Base-by-base conservation (phyloP, 2,113 vertebrate species). In the Nematolebias whitei region DNA sequence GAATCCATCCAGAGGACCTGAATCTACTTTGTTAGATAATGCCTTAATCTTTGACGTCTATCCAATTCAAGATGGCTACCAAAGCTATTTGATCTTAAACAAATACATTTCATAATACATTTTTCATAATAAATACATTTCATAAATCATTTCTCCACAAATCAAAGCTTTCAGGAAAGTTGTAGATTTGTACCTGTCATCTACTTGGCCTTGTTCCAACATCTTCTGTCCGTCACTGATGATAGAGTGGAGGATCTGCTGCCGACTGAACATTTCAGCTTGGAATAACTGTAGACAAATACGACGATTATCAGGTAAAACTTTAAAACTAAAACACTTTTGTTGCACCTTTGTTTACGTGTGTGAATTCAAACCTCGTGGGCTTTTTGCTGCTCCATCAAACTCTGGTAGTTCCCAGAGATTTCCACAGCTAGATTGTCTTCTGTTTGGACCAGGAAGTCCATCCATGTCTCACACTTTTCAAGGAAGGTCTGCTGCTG, bases 401-500 rank as follows among this genome's bases (percentile, higher is more conserved):
- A 92, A 61, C 90, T 95, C 86, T 95, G 94, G 63, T 95, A 96
- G 88, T 97, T 98, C 75, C 98, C 98, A 3, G 97, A 96, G 77
- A 99, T 97, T 72, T 98, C 98, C 63, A 96, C 96, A 0, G 95
- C 94, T 76, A 99, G 85, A 63, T 96, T 98, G 55, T 96, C 94
- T 61, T 99, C 98, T 0, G 98, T 98, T 74, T 99, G 95, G 59
- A 96, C 90, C 81, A 99, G 85, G 79, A 99, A 97, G 86, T 99
- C 96, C 98, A 99, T 98, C 98, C 97, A 99, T 0, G 95, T 96
- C 71, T 98, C 97, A 87, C 98, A 99, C 78, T 99, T 99, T 88
- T 99, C 96, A 86, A 98, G 88, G 90, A 99, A 99, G 20, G 96
- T 98, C 85, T 99, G 98, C 69, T 98, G 95, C 86, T 96, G 96